These are phyloP conservation scores for Microtus montanus DNA, from an alignment of 2,113 vertebrate genomes.

Conservation along the genomic window DNA sequence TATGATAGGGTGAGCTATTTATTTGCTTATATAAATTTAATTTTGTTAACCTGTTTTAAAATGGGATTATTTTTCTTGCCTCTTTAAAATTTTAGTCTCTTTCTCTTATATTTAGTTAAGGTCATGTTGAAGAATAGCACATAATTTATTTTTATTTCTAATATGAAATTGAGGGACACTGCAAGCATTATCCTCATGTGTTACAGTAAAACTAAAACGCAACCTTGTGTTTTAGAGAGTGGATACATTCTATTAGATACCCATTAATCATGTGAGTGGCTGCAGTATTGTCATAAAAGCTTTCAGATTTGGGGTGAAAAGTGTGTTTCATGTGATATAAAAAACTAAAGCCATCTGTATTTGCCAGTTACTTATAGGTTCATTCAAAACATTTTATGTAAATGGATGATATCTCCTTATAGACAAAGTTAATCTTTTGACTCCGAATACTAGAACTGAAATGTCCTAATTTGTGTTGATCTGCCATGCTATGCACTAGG, in stretches of 20 bases:
- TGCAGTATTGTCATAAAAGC: constrained; percentile 12
- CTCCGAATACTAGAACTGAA: neutral
- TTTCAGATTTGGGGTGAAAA: neutral
- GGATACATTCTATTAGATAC: constrained; percentile 28
- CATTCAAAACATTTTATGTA: neutral
- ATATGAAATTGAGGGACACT: constrained; percentile 21
- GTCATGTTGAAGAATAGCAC: neutral
- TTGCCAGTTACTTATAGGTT: neutral
- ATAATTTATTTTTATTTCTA: constrained; percentile 51
- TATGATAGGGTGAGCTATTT: neutral
- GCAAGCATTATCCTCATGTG: constrained; percentile 18
- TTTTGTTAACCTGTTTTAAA: neutral
- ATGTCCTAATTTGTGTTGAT: neutral
- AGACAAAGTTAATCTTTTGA: neutral
- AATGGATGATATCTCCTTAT: neutral
- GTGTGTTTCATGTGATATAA: neutral
- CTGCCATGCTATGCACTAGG: neutral
- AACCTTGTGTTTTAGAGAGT: constrained; percentile 12
- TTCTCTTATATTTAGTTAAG: neutral
- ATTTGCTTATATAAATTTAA: neutral
- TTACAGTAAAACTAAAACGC: constrained; percentile 36
- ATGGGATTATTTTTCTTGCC: constrained; percentile 13
- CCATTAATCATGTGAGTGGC: constrained; percentile 26
- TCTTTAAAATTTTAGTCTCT: constrained; percentile 9
- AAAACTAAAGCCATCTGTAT: neutral